phyloP scores from a whole-genome alignment of 2,888 invertebrate species.

The Norana najaformis region DNA sequence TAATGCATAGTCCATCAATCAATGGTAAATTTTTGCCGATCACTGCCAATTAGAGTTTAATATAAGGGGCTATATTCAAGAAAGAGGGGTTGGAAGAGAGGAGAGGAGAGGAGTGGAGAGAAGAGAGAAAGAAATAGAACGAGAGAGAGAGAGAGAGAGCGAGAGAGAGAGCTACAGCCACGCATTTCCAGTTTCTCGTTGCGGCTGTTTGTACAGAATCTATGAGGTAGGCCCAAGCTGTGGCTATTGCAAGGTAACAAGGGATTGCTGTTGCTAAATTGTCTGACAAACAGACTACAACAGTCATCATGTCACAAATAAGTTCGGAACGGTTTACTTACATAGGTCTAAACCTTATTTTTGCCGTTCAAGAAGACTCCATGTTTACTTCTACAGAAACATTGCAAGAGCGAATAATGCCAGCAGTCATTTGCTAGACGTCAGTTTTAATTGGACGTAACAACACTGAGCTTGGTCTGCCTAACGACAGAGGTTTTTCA shows the following conservation, averaged over 20 bases:
- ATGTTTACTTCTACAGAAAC: neutral
- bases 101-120: no score
- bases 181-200: no score
- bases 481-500: no score
- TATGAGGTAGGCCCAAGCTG: no score
- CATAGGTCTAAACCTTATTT: no score
- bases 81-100: neutral
- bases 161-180: neutral
- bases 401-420: neutral
- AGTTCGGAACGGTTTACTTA: neutral
- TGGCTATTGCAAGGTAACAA: neutral
- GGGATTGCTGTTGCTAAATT: neutral
- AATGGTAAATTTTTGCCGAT: conserved; percentile 3
- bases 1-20: neutral
- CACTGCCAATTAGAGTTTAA: neutral
- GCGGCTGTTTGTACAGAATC: neutral
- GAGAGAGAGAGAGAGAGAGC: neutral
- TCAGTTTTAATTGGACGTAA: neutral
- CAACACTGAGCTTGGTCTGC: no score
- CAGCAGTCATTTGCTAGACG: neutral
- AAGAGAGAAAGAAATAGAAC: neutral
- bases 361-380: neutral
- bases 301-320: no score
- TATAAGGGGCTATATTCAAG: neutral
- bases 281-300: neutral